A percentile compares a stretch with the other conserved stretches of the same genome.
phyloP scores from a whole-genome alignment of 2,797 vertebrate species.

The Chiroxiphia lanceolata region DNA sequence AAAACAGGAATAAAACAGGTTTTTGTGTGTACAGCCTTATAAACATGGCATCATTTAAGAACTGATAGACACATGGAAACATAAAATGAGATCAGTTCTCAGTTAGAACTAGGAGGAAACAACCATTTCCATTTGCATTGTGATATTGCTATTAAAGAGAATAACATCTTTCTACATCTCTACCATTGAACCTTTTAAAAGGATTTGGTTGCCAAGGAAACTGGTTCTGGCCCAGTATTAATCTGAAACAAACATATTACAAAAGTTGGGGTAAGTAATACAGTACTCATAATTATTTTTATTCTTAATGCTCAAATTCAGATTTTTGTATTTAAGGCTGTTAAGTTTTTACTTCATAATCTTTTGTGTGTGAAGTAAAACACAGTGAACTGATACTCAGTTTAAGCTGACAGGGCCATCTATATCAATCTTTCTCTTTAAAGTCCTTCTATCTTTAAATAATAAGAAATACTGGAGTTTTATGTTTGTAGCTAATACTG shows the following conservation, averaged over 20 bases:
- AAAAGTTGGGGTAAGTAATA: conserved; percentile 76
- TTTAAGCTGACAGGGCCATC: conserved; percentile 63
- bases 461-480: conserved; percentile 46
- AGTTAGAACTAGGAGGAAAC: conserved; percentile 39
- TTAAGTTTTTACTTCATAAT: conserved; percentile 44
- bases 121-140: conserved; percentile 67
- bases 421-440: conserved; percentile 57
- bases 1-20: conserved; percentile 27
- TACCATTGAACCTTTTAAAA: conserved; percentile 77
- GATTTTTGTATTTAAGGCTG: conserved; percentile 17
- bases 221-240: conserved; percentile 93
- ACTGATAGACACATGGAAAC: conserved; percentile 55
- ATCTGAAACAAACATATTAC: conserved; percentile 85
- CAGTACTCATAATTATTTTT: conserved; percentile 38
- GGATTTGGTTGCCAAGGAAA: conserved; percentile 96
- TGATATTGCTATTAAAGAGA: conserved; percentile 63
- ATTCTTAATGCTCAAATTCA: conserved; percentile 45
- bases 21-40: conserved; percentile 47
- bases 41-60: conserved; percentile 48
- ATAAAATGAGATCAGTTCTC: conserved; percentile 64
- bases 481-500: conserved; percentile 32
- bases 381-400: conserved; percentile 52
- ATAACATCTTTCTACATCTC: conserved; percentile 71
- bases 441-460: conserved; percentile 52
- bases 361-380: conserved; percentile 56